phyloP scores from a whole-genome alignment of 2,797 vertebrate species.

The Poecilia velifera region DNA sequence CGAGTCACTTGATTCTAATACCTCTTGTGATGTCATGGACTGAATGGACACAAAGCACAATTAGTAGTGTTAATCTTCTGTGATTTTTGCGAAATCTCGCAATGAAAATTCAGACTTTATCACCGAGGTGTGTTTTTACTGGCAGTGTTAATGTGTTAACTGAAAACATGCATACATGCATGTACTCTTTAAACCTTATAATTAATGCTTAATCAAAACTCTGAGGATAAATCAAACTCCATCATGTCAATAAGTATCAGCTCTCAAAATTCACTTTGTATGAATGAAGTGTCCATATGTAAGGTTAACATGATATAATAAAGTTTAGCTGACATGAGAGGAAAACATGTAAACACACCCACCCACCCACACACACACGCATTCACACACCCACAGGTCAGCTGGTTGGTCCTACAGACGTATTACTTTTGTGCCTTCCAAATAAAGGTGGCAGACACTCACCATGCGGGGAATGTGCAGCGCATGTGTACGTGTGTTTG shows the following conservation, averaged over 20 bases:
- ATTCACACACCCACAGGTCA: conserved; percentile 38
- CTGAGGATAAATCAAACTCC: background rate
- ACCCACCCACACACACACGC: conserved; percentile 18
- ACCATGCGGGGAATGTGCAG: conserved; percentile 63
- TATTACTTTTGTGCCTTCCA: conserved; percentile 44
- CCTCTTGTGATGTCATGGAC: too few relatives aligned
- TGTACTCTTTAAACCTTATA: background rate
- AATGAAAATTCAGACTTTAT: too few relatives aligned
- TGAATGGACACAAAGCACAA: too few relatives aligned
- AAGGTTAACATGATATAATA: background rate
- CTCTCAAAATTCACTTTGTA: background rate
- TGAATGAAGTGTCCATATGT: background rate
- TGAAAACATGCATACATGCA: background rate
- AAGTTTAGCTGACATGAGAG: background rate
- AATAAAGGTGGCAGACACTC: conserved; percentile 54
- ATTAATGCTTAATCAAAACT: background rate
- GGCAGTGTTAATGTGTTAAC: too few relatives aligned
- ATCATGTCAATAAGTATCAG: background rate
- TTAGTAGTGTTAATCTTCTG: too few relatives aligned
- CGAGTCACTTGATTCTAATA: too few relatives aligned
- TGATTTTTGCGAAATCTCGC: too few relatives aligned
- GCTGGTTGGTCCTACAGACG: conserved; percentile 55
- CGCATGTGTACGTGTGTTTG: conserved; percentile 49
- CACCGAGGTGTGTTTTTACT: too few relatives aligned
- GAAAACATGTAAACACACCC: conserved; percentile 4